Conservation (phyloP, 2,797 vertebrate species). For the Falco columbarius region DNA sequence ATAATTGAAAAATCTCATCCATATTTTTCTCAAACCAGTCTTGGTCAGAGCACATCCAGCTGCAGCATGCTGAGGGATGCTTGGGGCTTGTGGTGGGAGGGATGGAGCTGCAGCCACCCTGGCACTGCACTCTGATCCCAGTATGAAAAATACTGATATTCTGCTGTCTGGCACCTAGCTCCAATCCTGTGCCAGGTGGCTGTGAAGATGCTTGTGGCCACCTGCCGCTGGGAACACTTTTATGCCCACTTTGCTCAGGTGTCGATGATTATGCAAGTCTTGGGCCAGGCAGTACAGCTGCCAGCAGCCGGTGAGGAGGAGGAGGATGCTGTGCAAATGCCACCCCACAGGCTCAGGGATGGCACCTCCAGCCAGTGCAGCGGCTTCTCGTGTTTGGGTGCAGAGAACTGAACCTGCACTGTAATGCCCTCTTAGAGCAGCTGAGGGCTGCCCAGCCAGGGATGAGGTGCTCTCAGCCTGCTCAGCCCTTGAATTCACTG, state of each 20-base stretch:
- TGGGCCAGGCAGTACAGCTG: not conserved
- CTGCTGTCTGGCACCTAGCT: not conserved
- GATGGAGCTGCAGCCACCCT: not conserved
- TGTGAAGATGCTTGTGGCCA: accelerated
- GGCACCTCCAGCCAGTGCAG: not conserved
- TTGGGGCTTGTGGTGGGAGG: accelerated
- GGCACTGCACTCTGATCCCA: accelerated
- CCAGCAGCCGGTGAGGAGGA: not conserved
- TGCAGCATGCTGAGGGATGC: accelerated
- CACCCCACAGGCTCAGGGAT: not conserved
- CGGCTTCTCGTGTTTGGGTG: accelerated
- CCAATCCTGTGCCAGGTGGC: accelerated
- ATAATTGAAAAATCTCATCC: not conserved
- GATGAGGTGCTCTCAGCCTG: not conserved
- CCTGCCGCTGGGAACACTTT: not conserved
- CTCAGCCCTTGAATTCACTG: not conserved
- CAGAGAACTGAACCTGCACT: not conserved
- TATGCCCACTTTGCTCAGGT: not conserved
- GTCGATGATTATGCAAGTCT: not conserved
- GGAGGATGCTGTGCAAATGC: not conserved
- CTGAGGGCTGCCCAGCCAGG: not conserved
- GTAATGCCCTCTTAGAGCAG: accelerated
- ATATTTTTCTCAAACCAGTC: not conserved
- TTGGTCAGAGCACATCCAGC: not conserved
- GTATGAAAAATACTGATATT: not conserved